Evolutionary conservation across 2,113 vertebrate genomes (phyloP).

Genomic region (Thunnus thynnus): DNA sequence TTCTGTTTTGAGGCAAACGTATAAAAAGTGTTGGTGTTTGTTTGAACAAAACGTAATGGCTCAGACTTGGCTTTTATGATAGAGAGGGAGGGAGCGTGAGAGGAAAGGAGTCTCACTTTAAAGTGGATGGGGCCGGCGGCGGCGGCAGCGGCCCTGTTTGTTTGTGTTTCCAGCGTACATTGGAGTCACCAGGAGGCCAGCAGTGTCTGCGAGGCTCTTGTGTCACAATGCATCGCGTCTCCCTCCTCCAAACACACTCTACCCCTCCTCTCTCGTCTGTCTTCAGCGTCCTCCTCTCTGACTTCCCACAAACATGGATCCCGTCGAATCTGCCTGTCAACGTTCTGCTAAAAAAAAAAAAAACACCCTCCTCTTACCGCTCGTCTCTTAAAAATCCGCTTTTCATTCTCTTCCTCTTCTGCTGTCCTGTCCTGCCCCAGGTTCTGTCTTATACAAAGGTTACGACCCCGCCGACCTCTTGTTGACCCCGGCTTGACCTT

Average conservation of each 20-base stretch:
- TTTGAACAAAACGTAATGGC: conserved; percentile 57
- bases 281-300: conserved; percentile 15
- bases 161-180: conserved; percentile 69
- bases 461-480: conserved; percentile 51
- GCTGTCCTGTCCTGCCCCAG: not conserved
- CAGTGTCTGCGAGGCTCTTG: conserved; percentile 74
- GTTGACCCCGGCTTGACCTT: conserved; percentile 74
- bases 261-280: not conserved
- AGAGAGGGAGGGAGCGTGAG: not conserved
- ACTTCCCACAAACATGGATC: conserved; percentile 46
- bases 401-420: not conserved
- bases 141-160: conserved; percentile 54
- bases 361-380: not conserved
- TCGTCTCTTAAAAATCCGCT: conserved; percentile 16
- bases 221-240: conserved; percentile 78
- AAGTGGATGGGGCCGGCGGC: conserved; percentile 27
- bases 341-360: not conserved
- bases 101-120: conserved; percentile 20
- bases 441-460: conserved; percentile 36
- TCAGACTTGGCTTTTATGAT: not conserved
- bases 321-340: conserved; percentile 12
- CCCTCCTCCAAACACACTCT: conserved; percentile 31
- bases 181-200: conserved; percentile 82
- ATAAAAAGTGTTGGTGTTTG: conserved; percentile 31
- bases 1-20: conserved; percentile 28